Conservation (phyloP, 2,888 invertebrate species). For the Dromius quadrimaculatus region DNA sequence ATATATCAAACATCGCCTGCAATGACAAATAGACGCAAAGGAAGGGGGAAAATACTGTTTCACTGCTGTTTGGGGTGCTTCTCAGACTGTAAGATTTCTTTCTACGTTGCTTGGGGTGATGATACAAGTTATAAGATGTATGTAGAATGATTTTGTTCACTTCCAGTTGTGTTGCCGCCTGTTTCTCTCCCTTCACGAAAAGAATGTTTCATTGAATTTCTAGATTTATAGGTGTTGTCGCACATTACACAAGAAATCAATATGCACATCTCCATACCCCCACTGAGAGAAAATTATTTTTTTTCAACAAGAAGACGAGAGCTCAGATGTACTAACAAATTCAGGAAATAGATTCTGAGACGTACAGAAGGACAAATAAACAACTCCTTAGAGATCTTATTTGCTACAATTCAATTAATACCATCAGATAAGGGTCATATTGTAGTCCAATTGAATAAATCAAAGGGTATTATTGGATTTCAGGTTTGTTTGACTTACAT, state of each 20-base stretch:
- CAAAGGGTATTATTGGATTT: no score
- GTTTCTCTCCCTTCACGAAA: neutral
- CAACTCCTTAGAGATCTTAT: no score
- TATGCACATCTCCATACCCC: no score
- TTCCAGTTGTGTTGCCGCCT: conserved; percentile 13
- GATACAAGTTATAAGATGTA: conserved; percentile 37
- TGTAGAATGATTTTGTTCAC: conserved; percentile 26
- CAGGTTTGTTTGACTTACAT: no score
- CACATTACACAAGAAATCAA: conserved; percentile 17
- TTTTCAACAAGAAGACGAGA: no score
- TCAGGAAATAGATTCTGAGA: no score
- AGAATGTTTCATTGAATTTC: conserved; percentile 24
- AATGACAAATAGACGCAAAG: conserved; percentile 45
- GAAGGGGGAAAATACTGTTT: neutral
- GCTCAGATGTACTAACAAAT: no score
- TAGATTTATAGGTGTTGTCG: conserved; percentile 20
- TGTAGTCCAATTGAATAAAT: no score
- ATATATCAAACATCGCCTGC: conserved; percentile 51
- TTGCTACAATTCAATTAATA: no score
- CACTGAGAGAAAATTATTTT: no score
- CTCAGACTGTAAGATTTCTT: conserved; percentile 36
- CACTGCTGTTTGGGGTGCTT: conserved; percentile 4
- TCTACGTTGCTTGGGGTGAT: conserved; percentile 38
- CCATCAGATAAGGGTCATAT: no score
- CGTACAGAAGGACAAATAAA: no score